Percentiles rank a stretch among this genome's conserved stretches.
These are phyloP conservation scores for Brachionus sp. DNA, from an alignment of 1,140 invertebrate genomes.

Conservation along the genomic window DNA sequence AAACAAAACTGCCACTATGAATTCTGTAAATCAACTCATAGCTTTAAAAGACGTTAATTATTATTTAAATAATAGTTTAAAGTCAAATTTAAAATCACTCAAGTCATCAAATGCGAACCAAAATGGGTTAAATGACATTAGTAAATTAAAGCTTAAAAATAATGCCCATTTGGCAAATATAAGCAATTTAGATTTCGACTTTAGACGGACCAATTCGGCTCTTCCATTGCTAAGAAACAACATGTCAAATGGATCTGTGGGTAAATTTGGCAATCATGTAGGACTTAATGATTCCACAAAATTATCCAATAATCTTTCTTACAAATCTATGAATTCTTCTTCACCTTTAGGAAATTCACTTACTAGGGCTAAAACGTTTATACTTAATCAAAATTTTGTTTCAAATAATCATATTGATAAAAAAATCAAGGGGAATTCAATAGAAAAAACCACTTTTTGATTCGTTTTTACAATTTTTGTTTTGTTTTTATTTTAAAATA, in stretches of 20 bases:
- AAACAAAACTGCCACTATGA: background rate
- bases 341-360: background rate
- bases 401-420: background rate
- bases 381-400: background rate
- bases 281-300: background rate
- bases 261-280: background rate
- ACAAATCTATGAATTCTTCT: slow-evolving; percentile 13
- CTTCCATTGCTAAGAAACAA: background rate
- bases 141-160: background rate
- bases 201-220: background rate
- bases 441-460: slow-evolving; percentile 26
- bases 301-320: background rate
- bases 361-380: slow-evolving; percentile 2
- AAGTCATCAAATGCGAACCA: background rate
- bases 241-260: background rate
- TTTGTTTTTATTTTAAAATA: background rate
- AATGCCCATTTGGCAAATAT: background rate
- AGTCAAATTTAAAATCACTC: slow-evolving; percentile 7
- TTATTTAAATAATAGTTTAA: background rate
- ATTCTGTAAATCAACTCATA: slow-evolving; percentile 30
- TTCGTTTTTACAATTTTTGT: background rate
- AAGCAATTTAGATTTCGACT: background rate
- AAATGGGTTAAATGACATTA: background rate
- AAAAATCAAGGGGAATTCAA: background rate
- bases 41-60: slow-evolving; percentile 31